Base-by-base conservation (phyloP, 2,113 vertebrate genomes). In the Trochalopteron elliotii region DNA sequence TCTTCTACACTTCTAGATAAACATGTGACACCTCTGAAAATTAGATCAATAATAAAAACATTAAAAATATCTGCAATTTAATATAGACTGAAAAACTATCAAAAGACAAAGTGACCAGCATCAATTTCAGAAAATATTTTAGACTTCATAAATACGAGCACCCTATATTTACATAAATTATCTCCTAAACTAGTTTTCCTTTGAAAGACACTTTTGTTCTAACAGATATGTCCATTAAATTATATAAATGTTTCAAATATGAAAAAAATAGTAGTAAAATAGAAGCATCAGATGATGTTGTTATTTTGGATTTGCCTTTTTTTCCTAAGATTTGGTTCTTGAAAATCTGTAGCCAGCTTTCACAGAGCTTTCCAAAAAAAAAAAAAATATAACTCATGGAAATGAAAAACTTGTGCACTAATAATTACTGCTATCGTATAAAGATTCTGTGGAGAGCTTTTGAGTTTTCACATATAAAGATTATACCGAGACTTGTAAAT, bases 121-220 rank as follows among this genome's bases (percentile, higher is more conserved):
- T 89, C 91, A 92, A 94, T 90, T 96, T 97, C 94, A 97, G 93
- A 98, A 98, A 98, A 97, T 96, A 96, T 88, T 96, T 95, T 85
- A 94, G 90, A 97, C 90, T 94, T 97, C 87, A 97, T 97, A 98
- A 98, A 97, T 97, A 97, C 80, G 96, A 94, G 94, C 81, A 94
- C 82, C 93, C 93, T 88, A 84, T 97, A 97, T 98, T 97, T 98
- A 98, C 95, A 98, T 93, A 96, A 97, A 97, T 97, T 95, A 97
- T 93, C 87, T 82, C 75, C 89, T 95, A 95, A 94, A 88, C 93
- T 94, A 94, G 37, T 87, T 94, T 89, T 93, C 39, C 81, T 89
- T 97, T 95, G 86, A 96, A 93, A 95, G 87, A 93, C 89, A 83
- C 83, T 75, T 94, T 93, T 64, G 79, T 95, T 95, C 87, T 95